Evolutionary conservation across 2,113 vertebrate genomes (phyloP), one percentile per base, ranked within the genome.

Genomic region (Apaloderma vittatum): DNA sequence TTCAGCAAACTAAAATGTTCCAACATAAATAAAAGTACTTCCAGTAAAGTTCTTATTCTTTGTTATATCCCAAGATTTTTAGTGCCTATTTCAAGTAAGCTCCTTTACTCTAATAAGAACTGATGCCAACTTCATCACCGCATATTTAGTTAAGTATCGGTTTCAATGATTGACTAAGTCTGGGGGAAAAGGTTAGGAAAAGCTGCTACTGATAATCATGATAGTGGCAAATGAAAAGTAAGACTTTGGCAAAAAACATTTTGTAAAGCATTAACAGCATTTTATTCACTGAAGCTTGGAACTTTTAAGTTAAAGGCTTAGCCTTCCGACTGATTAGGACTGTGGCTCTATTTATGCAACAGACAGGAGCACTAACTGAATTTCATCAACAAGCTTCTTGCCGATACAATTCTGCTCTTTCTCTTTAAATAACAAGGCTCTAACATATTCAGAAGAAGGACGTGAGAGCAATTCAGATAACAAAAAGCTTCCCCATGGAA

Each of bases 351-450:
- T 46, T 95, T 90, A 94, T 91, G 68, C 86, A 93, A 77, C 95
- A 95, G 90, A 94, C 75, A 94, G 88, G 17, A 95, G 88, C 49
- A 4, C 88, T 77, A 24, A 87, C 34, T 12, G 86, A 75, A 96
- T 77, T 67, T 83, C 63, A 62, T 54, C 45, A 86, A 24, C 4
- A 40, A 27, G 22, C 24, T 86, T 94, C 61, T 57, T 23, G 16
- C 11, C 46, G 83, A 63, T 12, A 32, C 34, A 73, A 67, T 66
- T 82, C 11, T 76, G 49, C 23, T 70, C 46, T 46, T 11, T 75
- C 20, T 78, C 75, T 70, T 49, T 34, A 93, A 88, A 66, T 34
- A 88, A 59, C 10, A 62, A 74, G 20, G 5, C 58, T 12, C 32
- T 48, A 88, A 26, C 12, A 46, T 49, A 62, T 20, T 74, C 26